Base-by-base conservation (phyloP, 2,797 vertebrate genomes). In the Tenualosa thibaudeaui region DNA sequence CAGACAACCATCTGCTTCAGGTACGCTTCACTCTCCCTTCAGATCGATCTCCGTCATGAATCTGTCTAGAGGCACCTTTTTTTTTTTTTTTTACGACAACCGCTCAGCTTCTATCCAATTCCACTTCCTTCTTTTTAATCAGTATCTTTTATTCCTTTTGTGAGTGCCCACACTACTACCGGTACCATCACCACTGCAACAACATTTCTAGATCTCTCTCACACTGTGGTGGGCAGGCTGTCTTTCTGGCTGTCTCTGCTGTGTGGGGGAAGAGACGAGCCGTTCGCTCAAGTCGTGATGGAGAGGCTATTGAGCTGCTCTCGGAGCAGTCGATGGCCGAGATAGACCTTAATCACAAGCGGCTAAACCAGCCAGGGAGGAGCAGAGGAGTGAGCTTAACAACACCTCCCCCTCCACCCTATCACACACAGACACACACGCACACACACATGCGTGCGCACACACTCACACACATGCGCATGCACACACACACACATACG, bases 1-100 rank as follows among this genome's bases (percentile, higher is more conserved):
- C 88, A 87, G 91, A 93, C 92, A 93, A 91, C 91, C 93, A 94
- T 95, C 94, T 95, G 94, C 92, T 90, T 87, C 89, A 92, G 93
- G 92, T 93, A 89, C 56, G 90, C 90, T 90, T 93, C 90, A 83
- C 89, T 92, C 90, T 90, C 89, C 89, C 83, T 82, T 89, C 90
- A 92, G 89, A 94, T 95, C 90, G 81, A 94, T 95, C 94, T 93
- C 91, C 90, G 91, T 94, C 94, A 91, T 46, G 78, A 91, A 89
- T 90, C 92, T 81, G 88, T 92, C 92, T 91, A 90, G 71, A 10
- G 88, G 88, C 85, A 49, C 84, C 75, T 84, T 75, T 56, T 84
- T 81, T 46, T 84, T 81, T 46, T 3, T 22, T 50, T 83, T 86
- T 87, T 43, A 7, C 46, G 3, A 46, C 46, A 4, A 7, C 46